A percentile compares a stretch with the other conserved stretches of the same genome.
Evolutionary conservation across 30 jellyfish, hydroid and myxozoan genomes (phyloP).

Genomic region (Pseudorhiza aurosa): DNA sequence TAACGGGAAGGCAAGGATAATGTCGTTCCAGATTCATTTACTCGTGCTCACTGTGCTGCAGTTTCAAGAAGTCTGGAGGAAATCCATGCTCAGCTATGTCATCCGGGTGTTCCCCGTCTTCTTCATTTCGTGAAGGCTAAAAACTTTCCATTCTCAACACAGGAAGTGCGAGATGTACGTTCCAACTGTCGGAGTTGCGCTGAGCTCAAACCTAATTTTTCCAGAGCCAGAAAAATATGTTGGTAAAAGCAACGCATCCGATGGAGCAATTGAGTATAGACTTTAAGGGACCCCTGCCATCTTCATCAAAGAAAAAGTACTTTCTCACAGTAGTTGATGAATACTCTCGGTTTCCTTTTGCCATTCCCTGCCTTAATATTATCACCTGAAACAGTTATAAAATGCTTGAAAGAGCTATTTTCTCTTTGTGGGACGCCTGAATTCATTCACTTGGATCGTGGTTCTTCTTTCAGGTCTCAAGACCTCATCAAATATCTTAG

Average conservation of each 20-base stretch:
- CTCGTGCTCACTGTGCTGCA: conserved; percentile 56
- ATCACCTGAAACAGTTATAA: conserved; percentile 40
- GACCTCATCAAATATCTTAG: conserved; percentile 34
- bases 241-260: conserved; percentile 68
- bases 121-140: conserved; percentile 38
- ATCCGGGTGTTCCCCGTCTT: conserved; percentile 72
- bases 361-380: conserved; percentile 41
- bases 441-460: conserved; percentile 68
- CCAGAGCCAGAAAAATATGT: too few relatives aligned
- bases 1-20: conserved; percentile 61
- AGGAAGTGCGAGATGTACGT: conserved; percentile 59
- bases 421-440: conserved; percentile 58
- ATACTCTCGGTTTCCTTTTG: conserved; percentile 71
- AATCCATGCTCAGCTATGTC: conserved; percentile 46
- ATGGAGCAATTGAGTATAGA: conserved; percentile 64
- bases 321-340: conserved; percentile 72
- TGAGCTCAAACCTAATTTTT: conserved; percentile 30
- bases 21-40: conserved; percentile 66
- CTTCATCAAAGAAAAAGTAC: conserved; percentile 52
- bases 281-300: conserved; percentile 55
- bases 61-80: conserved; percentile 25
- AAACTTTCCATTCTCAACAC: conserved; percentile 52
- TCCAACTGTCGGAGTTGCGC: conserved; percentile 53
- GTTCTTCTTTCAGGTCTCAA: conserved; percentile 56
- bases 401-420: conserved; percentile 37